These are phyloP conservation scores for Himalopsyche kuldschensis DNA, from an alignment of 2,888 invertebrate species.

Conservation along the genomic window DNA sequence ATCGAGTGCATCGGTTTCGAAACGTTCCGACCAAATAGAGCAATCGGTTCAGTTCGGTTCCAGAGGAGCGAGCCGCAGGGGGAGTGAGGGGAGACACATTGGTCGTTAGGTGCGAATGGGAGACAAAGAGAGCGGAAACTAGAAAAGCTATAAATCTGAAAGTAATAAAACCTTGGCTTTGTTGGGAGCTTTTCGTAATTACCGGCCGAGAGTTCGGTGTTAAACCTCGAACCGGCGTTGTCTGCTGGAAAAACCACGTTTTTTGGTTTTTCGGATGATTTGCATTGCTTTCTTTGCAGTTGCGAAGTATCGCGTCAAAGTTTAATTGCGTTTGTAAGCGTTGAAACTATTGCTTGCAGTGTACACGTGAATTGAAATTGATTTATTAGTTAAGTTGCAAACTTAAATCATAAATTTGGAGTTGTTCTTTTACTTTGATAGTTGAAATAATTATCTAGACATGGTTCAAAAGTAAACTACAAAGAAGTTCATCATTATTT, in stretches of 20 bases:
- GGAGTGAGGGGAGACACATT: neutral
- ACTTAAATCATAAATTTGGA: neutral
- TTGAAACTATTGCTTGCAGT: neutral
- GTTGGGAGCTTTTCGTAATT: constrained; percentile 39
- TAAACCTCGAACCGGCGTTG: constrained; percentile 25
- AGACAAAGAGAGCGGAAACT: constrained; percentile 34
- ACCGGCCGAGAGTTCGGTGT: constrained; percentile 37
- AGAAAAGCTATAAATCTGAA: constrained; percentile 40
- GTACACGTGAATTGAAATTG: neutral
- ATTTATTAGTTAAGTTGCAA: neutral
- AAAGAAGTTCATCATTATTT: too few relatives aligned
- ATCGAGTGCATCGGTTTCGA: constrained; percentile 29
- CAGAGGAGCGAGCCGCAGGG: neutral
- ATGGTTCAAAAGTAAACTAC: too few relatives aligned
- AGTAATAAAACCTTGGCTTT: constrained; percentile 40
- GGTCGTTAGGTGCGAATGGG: constrained; percentile 33
- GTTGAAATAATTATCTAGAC: neutral
- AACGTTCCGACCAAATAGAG: constrained; percentile 31
- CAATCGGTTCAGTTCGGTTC: constrained; percentile 18
- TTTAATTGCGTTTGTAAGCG: neutral
- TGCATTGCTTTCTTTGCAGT: neutral
- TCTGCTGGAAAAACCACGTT: constrained; percentile 4
- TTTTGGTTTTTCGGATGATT: neutral
- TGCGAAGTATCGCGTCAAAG: neutral
- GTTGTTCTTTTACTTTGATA: neutral